A percentile compares a stretch with the other conserved stretches of the same genome.
Evolutionary conservation across 2,888 invertebrate species (phyloP).

Genomic region (Terebella lapidaria): DNA sequence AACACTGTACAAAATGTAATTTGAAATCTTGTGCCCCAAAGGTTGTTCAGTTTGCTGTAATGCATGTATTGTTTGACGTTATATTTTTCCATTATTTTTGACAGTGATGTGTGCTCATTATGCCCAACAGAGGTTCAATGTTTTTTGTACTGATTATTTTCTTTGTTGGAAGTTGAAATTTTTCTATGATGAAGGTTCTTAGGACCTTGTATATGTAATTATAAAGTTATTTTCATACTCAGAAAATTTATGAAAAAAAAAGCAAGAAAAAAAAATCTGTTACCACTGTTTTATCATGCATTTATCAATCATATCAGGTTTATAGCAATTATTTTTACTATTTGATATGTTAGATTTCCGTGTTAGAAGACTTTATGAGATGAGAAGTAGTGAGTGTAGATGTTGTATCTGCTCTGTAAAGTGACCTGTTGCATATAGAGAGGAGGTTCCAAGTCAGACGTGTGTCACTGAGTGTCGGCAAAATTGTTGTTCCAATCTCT

Average conservation of each 20-base stretch:
- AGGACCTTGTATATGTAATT: background rate
- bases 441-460: too few relatives aligned
- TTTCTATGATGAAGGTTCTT: background rate
- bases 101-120: background rate
- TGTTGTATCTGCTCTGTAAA: too few relatives aligned
- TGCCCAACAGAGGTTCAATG: background rate
- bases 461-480: too few relatives aligned
- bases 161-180: constrained; percentile 1
- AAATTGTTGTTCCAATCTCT: too few relatives aligned
- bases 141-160: background rate
- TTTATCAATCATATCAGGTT: constrained; percentile 8
- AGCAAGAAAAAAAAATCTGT: constrained; percentile 3
- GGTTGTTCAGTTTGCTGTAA: background rate
- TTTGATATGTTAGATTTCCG: background rate
- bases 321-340: constrained; percentile 5
- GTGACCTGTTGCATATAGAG: too few relatives aligned
- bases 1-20: too few relatives aligned
- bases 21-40: too few relatives aligned
- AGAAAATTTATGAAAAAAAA: background rate
- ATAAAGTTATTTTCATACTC: constrained; percentile 5
- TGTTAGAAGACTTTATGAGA: background rate
- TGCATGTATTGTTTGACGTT: too few relatives aligned
- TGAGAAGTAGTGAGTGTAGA: too few relatives aligned
- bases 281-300: constrained; percentile 1
- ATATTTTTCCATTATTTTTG: background rate